phyloP scores from a whole-genome alignment of 2,113 vertebrate genomes.

The Chionomys nivalis region DNA sequence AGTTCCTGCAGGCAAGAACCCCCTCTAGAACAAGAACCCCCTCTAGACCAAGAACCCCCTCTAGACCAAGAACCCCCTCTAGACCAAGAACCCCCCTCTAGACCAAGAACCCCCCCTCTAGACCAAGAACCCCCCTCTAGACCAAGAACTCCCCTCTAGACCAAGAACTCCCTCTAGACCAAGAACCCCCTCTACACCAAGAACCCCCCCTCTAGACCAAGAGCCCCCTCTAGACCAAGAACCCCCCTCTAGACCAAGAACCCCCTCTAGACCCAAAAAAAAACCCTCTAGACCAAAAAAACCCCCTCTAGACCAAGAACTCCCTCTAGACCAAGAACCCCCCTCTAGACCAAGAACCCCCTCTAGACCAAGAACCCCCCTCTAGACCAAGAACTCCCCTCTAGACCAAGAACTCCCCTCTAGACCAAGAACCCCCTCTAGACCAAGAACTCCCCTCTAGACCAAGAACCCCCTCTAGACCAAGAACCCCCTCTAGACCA shows the following conservation, averaged over 20 bases:
- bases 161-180: background rate
- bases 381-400: background rate
- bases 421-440: background rate
- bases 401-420: background rate
- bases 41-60: background rate
- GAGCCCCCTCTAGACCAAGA: background rate
- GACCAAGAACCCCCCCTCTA: background rate
- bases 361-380: background rate
- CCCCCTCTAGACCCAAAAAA: background rate
- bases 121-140: background rate
- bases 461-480: background rate
- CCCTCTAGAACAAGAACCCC: too few relatives aligned
- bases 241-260: background rate
- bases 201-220: background rate
- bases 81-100: background rate
- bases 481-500: background rate
- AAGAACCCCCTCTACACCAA: background rate
- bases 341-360: background rate
- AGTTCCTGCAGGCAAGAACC: constrained; percentile 61
- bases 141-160: background rate
- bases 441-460: background rate
- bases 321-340: background rate
- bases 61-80: background rate
- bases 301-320: background rate
- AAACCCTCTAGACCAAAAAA: too few relatives aligned